Evolutionary conservation across 2,113 vertebrate species (phyloP), one percentile per base, ranked within the genome.

Genomic region (Salminus brasiliensis): DNA sequence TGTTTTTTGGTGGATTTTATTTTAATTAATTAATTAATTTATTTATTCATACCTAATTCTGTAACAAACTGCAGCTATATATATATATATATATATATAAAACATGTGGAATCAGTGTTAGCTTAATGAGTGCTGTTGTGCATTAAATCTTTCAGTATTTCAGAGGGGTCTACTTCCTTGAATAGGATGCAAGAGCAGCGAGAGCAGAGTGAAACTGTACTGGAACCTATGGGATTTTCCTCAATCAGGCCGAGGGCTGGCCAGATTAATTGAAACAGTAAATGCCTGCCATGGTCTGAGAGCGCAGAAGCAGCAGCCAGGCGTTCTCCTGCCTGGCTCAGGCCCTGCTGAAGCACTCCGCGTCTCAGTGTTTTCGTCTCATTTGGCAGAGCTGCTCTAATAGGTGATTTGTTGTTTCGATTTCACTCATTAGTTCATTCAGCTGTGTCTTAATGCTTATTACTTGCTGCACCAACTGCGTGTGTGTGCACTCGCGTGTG

Each of bases 231-330:
- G 55, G 62, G 73, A 71, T 67, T 67, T 45, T 41, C 57, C 41
- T 75, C 45, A 75, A 79, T 75, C 67, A 76, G 78, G 60, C 60
- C 59, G 63, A 10, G 21, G 49, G 52, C 76, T 53, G 72, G 63
- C 32, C 45, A 80, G 84, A 78, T 81, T 83, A 81, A 81, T 81
- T 75, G 65, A 74, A 71, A 74, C 62, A 68, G 65, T 74, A 78
- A 81, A 81, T 74, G 70, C 43, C 59, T 72, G 49, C 66, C 80
- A 23, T 53, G 43, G 39, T 70, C 65, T 62, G 65, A 80, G 70
- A 85, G 52, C 70, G 74, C 45, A 29, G 57, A 45, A 74, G 36
- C 72, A 80, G 57, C 72, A 80, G 57, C 74, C 71, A 65, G 65
- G 45, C 63, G 52, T 65, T 74, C 70, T 76, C 34, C 27, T 29